Percentiles rank a stretch among this genome's conserved stretches.
These are phyloP conservation scores for Thera britannica DNA, from an alignment of 2,888 invertebrate species.

Conservation along the genomic window DNA sequence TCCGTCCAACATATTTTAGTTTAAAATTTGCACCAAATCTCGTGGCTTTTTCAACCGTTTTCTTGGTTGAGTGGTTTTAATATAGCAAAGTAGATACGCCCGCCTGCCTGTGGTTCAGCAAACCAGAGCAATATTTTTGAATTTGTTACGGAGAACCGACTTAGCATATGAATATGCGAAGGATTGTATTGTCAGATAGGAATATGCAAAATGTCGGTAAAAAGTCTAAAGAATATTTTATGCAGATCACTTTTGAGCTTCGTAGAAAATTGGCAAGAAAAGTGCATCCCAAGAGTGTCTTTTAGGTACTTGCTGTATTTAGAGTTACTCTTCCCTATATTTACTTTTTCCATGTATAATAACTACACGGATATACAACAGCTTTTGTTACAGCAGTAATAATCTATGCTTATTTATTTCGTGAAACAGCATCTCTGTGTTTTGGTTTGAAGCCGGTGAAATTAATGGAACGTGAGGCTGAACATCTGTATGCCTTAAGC, in stretches of 20 bases:
- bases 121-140: slow-evolving; percentile 52
- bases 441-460: too few relatives aligned
- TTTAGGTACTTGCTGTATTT: neutral
- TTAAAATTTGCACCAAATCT: slow-evolving; percentile 19
- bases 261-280: neutral
- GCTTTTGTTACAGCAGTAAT: too few relatives aligned
- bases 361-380: too few relatives aligned
- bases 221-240: slow-evolving; percentile 20
- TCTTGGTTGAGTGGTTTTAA: slow-evolving; percentile 59
- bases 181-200: slow-evolving; percentile 32
- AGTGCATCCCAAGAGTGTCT: neutral
- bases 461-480: too few relatives aligned
- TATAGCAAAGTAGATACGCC: slow-evolving; percentile 57
- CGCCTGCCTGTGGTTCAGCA: slow-evolving; percentile 35
- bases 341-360: too few relatives aligned
- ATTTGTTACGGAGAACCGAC: slow-evolving; percentile 50
- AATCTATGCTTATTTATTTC: too few relatives aligned
- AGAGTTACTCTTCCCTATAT: too few relatives aligned
- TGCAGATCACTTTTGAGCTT: slow-evolving; percentile 6
- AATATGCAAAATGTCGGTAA: slow-evolving; percentile 36
- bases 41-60: slow-evolving; percentile 45
- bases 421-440: too few relatives aligned
- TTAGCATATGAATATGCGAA: slow-evolving; percentile 50
- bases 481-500: too few relatives aligned
- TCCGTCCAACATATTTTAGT: slow-evolving; percentile 1